Evolutionary conservation across 2,113 vertebrate genomes (phyloP).

Genomic region (Chaetura pelagica): DNA sequence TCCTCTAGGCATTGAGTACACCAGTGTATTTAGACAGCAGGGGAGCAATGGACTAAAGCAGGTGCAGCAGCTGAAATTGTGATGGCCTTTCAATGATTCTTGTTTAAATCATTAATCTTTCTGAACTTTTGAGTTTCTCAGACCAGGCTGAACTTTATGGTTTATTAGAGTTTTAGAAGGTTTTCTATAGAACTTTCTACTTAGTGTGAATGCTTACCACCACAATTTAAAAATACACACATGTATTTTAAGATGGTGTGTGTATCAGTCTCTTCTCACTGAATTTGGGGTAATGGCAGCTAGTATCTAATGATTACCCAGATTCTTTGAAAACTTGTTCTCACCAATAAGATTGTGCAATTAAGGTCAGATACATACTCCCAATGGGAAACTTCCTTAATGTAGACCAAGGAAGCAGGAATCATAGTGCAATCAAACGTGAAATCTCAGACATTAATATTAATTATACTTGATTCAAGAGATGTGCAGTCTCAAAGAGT

Average conservation of each 20-base stretch:
- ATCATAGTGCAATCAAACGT: not conserved
- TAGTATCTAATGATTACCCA: not conserved
- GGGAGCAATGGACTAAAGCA: conserved; percentile 24
- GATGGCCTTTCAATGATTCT: not conserved
- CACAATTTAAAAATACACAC: not conserved
- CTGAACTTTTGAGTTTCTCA: not conserved
- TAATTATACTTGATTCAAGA: not conserved
- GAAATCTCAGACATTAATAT: not conserved
- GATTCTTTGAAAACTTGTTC: not conserved
- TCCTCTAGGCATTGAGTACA: not conserved
- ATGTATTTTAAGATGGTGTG: not conserved
- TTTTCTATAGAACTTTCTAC: not conserved
- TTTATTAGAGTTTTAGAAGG: not conserved
- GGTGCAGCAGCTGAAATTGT: conserved; percentile 35
- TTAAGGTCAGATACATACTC: not conserved
- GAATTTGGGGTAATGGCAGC: not conserved
- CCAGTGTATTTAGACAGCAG: not conserved
- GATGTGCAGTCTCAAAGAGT: not conserved
- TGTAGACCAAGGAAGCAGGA: not conserved
- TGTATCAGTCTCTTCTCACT: not conserved
- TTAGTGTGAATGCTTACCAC: not conserved
- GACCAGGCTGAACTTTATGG: not conserved
- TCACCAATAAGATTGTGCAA: not conserved
- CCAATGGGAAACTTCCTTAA: not conserved
- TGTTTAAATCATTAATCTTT: conserved; percentile 2